Percentiles rank a stretch among this genome's conserved stretches.
Evolutionary conservation across 2,888 invertebrate species (phyloP).

Genomic region (Itoplectis maculator): DNA sequence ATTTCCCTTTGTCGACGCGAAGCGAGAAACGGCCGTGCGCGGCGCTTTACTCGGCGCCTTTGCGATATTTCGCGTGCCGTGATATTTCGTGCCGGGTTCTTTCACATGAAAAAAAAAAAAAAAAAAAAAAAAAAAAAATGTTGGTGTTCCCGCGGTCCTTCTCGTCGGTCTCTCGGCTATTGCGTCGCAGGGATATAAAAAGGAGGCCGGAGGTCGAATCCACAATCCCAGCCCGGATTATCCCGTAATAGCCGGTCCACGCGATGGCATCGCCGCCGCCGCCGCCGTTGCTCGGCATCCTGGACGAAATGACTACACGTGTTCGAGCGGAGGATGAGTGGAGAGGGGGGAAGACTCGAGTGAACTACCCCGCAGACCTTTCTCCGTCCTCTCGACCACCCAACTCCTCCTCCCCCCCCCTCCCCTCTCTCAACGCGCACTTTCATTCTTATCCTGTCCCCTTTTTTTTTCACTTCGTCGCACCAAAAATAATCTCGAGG

Average conservation of each 20-base stretch:
- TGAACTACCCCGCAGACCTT: slow-evolving; percentile 34
- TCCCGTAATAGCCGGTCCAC: slow-evolving; percentile 72
- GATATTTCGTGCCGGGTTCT: slow-evolving; percentile 37
- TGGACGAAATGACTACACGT: slow-evolving; percentile 72
- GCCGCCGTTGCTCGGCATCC: slow-evolving; percentile 61
- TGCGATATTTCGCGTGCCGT: slow-evolving; percentile 54
- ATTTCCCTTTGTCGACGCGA: slow-evolving; percentile 33
- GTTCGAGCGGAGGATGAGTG: slow-evolving; percentile 58
- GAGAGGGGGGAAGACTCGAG: slow-evolving; percentile 16
- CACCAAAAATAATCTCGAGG: not conserved
- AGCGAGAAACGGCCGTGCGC: slow-evolving; percentile 28
- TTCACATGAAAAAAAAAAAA: slow-evolving; percentile 28
- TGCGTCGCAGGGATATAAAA: slow-evolving; percentile 54
- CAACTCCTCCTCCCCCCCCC: not conserved
- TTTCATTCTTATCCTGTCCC: slow-evolving; percentile 11
- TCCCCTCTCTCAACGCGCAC: not conserved
- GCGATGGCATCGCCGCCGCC: slow-evolving; percentile 63
- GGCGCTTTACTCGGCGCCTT: too few species aligned
- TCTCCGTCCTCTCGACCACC: not conserved
- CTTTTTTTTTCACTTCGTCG: slow-evolving; percentile 1
- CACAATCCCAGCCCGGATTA: slow-evolving; percentile 70
- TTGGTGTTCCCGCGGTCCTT: slow-evolving; percentile 27
- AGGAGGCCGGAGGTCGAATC: slow-evolving; percentile 67
- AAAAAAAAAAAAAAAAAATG: slow-evolving; percentile 44
- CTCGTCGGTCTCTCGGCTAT: slow-evolving; percentile 25